These are phyloP conservation scores for Adelognathus sp. DNA, from an alignment of 2,888 invertebrate genomes.

Conservation along the genomic window DNA sequence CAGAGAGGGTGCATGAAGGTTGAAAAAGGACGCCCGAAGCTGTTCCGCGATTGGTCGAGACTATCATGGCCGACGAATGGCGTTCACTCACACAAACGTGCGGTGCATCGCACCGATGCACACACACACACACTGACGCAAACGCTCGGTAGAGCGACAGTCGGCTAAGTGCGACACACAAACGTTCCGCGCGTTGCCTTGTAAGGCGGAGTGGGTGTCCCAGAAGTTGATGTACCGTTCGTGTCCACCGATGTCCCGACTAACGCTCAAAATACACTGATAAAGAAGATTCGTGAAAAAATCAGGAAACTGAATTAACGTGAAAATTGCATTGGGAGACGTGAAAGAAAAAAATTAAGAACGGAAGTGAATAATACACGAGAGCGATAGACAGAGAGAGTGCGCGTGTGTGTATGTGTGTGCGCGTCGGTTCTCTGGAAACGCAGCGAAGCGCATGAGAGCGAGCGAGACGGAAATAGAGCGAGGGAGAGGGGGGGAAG, in stretches of 20 bases:
- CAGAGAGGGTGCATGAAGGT: slow-evolving; percentile 1
- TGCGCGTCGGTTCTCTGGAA: slow-evolving; percentile 52
- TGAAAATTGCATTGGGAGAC: not conserved
- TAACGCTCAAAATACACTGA: slow-evolving; percentile 41
- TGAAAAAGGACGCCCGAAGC: slow-evolving; percentile 60
- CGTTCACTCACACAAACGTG: slow-evolving; percentile 57
- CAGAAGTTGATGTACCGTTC: slow-evolving; percentile 53
- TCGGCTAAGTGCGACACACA: slow-evolving; percentile 70
- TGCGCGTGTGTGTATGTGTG: slow-evolving; percentile 11
- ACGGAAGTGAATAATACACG: not conserved
- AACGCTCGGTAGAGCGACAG: slow-evolving; percentile 66
- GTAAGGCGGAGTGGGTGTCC: slow-evolving; percentile 70
- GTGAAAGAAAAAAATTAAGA: slow-evolving; percentile 10
- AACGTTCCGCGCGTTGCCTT: slow-evolving; percentile 77
- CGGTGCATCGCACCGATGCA: slow-evolving; percentile 53
- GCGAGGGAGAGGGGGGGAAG: slow-evolving; percentile 13
- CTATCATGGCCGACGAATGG: slow-evolving; percentile 73
- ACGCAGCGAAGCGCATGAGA: slow-evolving; percentile 4
- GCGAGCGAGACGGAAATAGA: slow-evolving; percentile 17
- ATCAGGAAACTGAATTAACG: not conserved
- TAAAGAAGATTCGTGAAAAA: slow-evolving; percentile 1
- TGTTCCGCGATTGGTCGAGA: slow-evolving; percentile 70
- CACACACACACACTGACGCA: slow-evolving; percentile 69
- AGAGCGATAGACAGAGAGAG: slow-evolving; percentile 15
- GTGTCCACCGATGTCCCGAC: slow-evolving; percentile 67